Percentiles rank a stretch among this genome's conserved stretches.
Evolutionary conservation across 2,113 vertebrate genomes (phyloP).

Genomic region (Struthio camelus): DNA sequence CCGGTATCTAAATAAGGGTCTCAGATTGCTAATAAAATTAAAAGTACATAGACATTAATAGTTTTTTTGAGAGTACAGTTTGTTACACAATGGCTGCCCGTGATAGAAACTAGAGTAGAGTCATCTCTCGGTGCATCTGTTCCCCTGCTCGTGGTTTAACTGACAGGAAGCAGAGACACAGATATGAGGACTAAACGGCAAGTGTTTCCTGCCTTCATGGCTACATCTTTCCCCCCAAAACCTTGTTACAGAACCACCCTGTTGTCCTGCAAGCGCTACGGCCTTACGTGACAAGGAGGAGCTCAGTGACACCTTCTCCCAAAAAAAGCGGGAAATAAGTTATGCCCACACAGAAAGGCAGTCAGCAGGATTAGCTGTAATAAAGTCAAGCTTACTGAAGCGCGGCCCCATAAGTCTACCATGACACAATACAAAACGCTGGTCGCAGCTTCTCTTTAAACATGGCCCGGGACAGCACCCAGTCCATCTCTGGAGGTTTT

Average conservation of each 20-base stretch:
- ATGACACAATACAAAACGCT: neutral
- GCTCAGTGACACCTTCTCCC: neutral
- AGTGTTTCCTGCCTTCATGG: slow-evolving; percentile 71
- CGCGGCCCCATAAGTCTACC: neutral
- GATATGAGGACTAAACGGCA: slow-evolving; percentile 50
- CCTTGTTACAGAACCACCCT: neutral
- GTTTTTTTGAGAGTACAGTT: neutral
- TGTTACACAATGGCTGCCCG: neutral
- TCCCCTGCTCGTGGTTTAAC: slow-evolving; percentile 81
- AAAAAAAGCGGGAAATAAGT: neutral
- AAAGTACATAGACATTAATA: accelerated
- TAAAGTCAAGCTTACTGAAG: neutral
- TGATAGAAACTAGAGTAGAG: slow-evolving; percentile 7
- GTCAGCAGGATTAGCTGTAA: neutral
- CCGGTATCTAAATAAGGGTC: neutral
- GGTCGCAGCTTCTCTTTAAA: neutral
- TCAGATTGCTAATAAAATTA: accelerated
- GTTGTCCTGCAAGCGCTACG: accelerated
- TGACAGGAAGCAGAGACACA: slow-evolving; percentile 79
- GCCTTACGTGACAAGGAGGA: accelerated
- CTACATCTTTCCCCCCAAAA: neutral
- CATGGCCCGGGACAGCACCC: neutral
- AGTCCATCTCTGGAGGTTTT: neutral
- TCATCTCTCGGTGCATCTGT: slow-evolving; percentile 73
- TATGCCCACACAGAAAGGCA: neutral